Base-by-base conservation (phyloP, 2,888 invertebrate species). In the Lepeophtheirus nordmannii region DNA sequence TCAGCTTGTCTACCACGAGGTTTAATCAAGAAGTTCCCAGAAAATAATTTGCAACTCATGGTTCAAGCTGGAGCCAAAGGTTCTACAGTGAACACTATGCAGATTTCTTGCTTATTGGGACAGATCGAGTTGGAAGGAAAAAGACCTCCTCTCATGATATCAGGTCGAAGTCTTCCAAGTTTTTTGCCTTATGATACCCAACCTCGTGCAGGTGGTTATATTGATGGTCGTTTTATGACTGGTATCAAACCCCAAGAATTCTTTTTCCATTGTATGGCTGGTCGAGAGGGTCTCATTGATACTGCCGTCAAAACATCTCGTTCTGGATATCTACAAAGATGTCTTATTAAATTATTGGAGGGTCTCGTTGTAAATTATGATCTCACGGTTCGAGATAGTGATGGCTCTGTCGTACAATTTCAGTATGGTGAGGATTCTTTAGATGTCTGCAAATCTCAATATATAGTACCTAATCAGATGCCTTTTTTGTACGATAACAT, bases 241-340 rank as follows among this genome's bases (percentile, higher is more conserved):
- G 98, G 98, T n/a, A 91, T 99, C 71, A 84, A 88, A 73, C 94
- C 96, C 0, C 94, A 93, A 76, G 97, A 98, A 74, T 94, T 94
- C 75, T 98, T 94, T 78, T 97, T 96, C 78, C 97, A 99, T 81
- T 97, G 97, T 74, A 99, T 99, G 97, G 98, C 98, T 66, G 98
- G 98, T 67, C 83, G 98, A 76, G 98, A 98, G 82, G 91, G 98
- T 80, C 82, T 99, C 66, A 91, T 99, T 72, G 98, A 99, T 83
- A 99, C 98, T 5, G 98, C 98, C 69, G 97, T 98, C 0, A 99
- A 99, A 80, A 99, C 98, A 1, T 38, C 38, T 38, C 83, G 96
- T 69, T 94, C 94, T 71, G 99, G 99, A 71, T 99, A 99, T 76
- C 79, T 99, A 67, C 94, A 97, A 77, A 81, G 96, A 69, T 98